Conservation (phyloP, 2,113 vertebrate genomes). For the Aptenodytes forsteri region DNA sequence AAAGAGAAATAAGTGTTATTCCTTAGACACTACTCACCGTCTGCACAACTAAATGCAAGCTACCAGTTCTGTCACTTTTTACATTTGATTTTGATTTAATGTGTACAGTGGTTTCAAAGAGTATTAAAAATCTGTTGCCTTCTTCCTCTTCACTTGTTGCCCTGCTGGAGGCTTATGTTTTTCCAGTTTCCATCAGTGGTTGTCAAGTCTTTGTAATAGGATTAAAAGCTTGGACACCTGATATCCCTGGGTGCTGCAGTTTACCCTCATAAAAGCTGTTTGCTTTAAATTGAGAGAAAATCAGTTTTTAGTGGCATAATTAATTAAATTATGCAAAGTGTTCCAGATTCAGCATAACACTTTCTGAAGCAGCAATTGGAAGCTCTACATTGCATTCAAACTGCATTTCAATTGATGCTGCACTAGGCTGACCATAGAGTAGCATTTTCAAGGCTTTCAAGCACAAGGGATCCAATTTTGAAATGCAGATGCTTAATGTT, state of each 20-base stretch:
- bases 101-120: constrained; percentile 2
- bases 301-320: constrained; percentile 63
- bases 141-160: constrained; percentile 57
- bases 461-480: constrained; percentile 47
- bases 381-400: constrained; percentile 42
- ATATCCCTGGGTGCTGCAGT: constrained; percentile 52
- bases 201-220: constrained; percentile 53
- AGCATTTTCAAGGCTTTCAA: constrained; percentile 53
- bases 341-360: constrained; percentile 44
- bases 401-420: constrained; percentile 30
- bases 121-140: constrained; percentile 49
- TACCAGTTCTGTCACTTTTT: constrained; percentile 19
- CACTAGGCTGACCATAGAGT: background rate
- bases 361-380: constrained; percentile 47
- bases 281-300: constrained; percentile 63
- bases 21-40: background rate
- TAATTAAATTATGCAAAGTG: constrained; percentile 70
- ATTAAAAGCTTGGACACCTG: constrained; percentile 67
- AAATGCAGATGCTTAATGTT: constrained; percentile 48
- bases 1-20: constrained; percentile 24
- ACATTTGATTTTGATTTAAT: constrained; percentile 46
- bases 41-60: constrained; percentile 26
- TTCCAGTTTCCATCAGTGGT: constrained; percentile 66
- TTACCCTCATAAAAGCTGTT: constrained; percentile 58
- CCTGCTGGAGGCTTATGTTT: constrained; percentile 54